phyloP scores from a whole-genome alignment of 2,797 vertebrate species.

The Propithecus perrieri region DNA sequence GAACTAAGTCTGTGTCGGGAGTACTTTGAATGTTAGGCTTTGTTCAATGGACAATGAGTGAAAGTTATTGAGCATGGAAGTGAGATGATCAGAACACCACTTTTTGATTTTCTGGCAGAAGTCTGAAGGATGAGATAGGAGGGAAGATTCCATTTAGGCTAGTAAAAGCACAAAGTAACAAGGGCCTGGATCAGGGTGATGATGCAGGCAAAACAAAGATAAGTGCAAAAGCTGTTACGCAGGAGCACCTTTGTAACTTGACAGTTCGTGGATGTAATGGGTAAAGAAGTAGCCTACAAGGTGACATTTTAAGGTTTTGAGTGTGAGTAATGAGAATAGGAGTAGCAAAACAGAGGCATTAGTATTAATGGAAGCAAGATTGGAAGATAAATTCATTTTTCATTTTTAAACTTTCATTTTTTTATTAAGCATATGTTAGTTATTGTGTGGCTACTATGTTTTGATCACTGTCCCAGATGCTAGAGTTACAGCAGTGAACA shows the following conservation, averaged over 20 bases:
- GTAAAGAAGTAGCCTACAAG: background rate
- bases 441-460: background rate
- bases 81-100: background rate
- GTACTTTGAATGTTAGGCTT: background rate
- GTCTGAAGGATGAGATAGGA: background rate
- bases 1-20: background rate
- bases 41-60: background rate
- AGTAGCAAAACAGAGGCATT: background rate
- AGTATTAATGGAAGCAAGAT: slow-evolving; percentile 1
- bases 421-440: background rate
- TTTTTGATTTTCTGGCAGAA: background rate
- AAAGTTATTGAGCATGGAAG: background rate
- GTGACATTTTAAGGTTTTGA: background rate
- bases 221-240: background rate
- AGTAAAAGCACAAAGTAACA: background rate
- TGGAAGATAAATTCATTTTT: background rate
- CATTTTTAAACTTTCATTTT: background rate
- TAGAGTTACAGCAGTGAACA: background rate
- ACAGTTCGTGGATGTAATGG: background rate
- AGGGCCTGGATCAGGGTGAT: background rate
- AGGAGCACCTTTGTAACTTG: background rate
- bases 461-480: background rate
- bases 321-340: background rate
- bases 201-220: background rate
- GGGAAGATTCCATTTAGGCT: background rate